Evolutionary conservation across 2,113 vertebrate genomes (phyloP).

Genomic region (Manacus vitellinus): DNA sequence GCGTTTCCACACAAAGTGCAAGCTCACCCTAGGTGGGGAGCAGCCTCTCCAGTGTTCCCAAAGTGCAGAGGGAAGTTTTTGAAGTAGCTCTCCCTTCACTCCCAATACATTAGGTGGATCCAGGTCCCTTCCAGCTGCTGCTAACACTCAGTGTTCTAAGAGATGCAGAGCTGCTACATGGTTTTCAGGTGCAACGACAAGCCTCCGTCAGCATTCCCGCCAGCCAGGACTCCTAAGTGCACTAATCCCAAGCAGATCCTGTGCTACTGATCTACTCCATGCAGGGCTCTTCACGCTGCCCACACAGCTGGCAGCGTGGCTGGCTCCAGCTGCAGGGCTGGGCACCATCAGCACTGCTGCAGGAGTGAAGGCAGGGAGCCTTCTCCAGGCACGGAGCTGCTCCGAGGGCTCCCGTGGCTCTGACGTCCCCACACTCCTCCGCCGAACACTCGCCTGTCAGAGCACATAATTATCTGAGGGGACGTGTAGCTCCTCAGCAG

Average conservation of each 20-base stretch:
- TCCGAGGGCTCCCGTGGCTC: background rate
- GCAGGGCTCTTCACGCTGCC: fast-evolving
- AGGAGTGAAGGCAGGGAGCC: background rate
- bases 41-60: background rate
- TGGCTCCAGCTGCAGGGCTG: background rate
- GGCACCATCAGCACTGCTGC: background rate
- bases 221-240: background rate
- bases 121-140: background rate
- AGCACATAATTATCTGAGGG: background rate
- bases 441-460: background rate
- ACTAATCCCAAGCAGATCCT: background rate
- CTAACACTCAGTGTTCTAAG: background rate
- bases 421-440: background rate
- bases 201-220: background rate
- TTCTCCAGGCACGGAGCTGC: background rate
- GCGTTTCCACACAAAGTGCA: background rate
- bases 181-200: background rate
- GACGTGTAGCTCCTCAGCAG: background rate
- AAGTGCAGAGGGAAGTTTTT: background rate
- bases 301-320: fast-evolving
- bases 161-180: background rate
- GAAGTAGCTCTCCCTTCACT: background rate
- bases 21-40: background rate
- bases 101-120: background rate
- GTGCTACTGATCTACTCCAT: fast-evolving